A percentile compares a stretch with the other conserved stretches of the same genome.
Conservation (phyloP, 2,113 vertebrate genomes). For the Pangasianodon hypophthalmus region DNA sequence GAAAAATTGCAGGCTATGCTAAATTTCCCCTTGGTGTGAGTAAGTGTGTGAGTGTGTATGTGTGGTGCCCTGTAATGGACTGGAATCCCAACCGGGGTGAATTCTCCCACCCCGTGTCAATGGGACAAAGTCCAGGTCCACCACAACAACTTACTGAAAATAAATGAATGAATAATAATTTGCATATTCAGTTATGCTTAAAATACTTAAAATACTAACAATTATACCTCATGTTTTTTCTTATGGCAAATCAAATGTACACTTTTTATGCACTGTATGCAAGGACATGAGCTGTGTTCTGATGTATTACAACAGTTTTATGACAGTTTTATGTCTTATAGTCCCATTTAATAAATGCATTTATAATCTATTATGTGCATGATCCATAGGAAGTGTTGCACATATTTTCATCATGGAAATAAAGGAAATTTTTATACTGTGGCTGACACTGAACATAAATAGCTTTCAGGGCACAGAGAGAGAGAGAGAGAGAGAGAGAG, state of each 20-base stretch:
- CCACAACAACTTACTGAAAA: background rate
- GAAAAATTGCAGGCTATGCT: too few species aligned
- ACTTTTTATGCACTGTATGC: background rate
- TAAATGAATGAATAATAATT: background rate
- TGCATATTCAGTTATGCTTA: background rate
- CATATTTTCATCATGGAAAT: slow-evolving; percentile 40
- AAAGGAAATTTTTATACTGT: slow-evolving; percentile 54
- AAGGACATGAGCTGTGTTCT: background rate
- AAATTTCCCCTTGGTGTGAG: too few species aligned
- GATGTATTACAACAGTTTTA: background rate
- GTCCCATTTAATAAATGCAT: background rate
- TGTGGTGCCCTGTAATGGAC: too few species aligned
- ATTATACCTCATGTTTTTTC: background rate
- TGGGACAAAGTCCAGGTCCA: too few species aligned
- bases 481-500: background rate
- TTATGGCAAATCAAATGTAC: background rate
- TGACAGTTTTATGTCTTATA: background rate
- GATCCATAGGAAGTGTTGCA: background rate
- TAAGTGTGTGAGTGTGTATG: too few species aligned
- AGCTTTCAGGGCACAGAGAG: slow-evolving; percentile 43
- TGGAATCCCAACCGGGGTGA: background rate
- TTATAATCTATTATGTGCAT: slow-evolving; percentile 17
- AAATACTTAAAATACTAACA: background rate
- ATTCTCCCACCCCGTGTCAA: too few species aligned
- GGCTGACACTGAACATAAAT: slow-evolving; percentile 58